Conservation (phyloP, 2,888 invertebrate genomes). For the Melanotus villosus region DNA sequence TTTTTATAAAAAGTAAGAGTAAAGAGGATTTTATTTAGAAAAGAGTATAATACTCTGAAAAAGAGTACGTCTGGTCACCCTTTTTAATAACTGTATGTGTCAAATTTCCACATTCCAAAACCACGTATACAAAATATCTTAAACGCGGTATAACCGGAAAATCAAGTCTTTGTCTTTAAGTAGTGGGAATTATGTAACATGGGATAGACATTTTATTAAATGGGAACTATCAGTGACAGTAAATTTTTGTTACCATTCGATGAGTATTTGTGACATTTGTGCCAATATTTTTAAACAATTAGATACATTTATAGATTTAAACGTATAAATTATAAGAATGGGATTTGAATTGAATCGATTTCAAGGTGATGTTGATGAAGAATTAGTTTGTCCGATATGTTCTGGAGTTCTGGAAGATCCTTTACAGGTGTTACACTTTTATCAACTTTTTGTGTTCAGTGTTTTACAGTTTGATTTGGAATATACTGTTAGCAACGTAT, state of each 20-base stretch:
- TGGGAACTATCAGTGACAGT: slow-evolving; percentile 3
- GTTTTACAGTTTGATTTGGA: no score
- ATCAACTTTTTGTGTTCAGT: no score
- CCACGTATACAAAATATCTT: no score
- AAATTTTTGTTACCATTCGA: slow-evolving; percentile 31
- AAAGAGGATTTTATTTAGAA: no score
- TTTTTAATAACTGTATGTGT: no score
- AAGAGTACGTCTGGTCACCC: no score
- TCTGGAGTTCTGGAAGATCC: slow-evolving; percentile 96
- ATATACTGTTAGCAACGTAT: no score
- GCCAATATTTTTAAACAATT: not conserved
- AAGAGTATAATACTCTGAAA: no score
- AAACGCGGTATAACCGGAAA: no score
- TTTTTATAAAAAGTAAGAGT: no score
- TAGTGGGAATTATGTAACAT: not conserved
- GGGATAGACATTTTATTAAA: not conserved
- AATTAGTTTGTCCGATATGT: slow-evolving; percentile 96
- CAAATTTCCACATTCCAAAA: no score
- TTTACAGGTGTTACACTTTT: slow-evolving; percentile 88
- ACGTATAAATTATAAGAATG: slow-evolving; percentile 73
- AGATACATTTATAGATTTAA: not conserved
- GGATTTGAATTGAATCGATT: slow-evolving; percentile 96
- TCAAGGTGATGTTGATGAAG: slow-evolving; percentile 97
- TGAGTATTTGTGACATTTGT: slow-evolving; percentile 6
- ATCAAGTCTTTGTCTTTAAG: no score